Percentiles rank a stretch among this genome's conserved stretches.
These are phyloP conservation scores for Trissoscelio sp. DNA, from an alignment of 2,888 invertebrate species.

Conservation along the genomic window DNA sequence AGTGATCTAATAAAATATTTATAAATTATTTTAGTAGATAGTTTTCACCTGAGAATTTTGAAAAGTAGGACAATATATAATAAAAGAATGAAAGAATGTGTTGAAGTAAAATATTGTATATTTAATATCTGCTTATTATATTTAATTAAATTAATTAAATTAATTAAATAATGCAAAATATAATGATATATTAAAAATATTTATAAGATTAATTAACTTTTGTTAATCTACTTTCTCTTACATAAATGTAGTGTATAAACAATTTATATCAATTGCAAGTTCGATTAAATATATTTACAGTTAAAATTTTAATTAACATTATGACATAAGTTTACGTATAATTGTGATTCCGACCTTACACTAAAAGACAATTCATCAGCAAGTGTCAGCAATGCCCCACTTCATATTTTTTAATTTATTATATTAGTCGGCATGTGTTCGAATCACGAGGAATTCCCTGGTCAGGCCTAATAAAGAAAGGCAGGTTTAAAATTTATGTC, in stretches of 20 bases:
- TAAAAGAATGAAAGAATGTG: neutral
- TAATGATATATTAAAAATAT: no score
- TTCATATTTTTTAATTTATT: conserved; percentile 33
- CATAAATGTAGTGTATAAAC: no score
- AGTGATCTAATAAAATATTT: no score
- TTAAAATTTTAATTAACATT: neutral
- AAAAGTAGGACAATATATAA: neutral
- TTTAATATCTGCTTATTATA: no score
- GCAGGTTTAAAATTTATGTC: conserved; percentile 6
- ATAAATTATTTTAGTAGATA: neutral
- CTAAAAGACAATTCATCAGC: conserved; percentile 40
- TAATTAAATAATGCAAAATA: no score
- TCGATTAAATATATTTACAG: neutral
- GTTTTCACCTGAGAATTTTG: neutral
- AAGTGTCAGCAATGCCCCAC: conserved; percentile 35
- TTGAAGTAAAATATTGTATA: neutral
- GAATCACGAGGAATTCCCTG: neutral
- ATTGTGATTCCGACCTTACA: conserved; percentile 24
- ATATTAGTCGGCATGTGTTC: neutral
- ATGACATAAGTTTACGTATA: neutral
- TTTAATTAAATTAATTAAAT: no score
- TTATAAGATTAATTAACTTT: no score
- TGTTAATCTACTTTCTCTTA: no score
- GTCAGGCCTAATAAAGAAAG: conserved; percentile 7
- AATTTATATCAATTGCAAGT: neutral